These are phyloP conservation scores for Patella caerulea DNA, from an alignment of 2,888 invertebrate species.

Conservation along the genomic window DNA sequence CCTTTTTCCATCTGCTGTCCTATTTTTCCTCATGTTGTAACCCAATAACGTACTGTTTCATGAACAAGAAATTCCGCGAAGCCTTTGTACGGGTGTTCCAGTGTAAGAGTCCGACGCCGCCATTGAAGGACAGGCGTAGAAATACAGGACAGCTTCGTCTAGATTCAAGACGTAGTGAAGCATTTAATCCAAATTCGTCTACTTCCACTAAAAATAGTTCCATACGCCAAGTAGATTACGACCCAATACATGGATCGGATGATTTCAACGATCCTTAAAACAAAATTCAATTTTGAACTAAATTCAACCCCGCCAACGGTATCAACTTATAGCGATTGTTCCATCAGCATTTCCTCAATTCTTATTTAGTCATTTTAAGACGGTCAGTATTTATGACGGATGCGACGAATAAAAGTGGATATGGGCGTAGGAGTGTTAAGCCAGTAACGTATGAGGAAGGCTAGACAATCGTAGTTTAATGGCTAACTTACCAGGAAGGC, in stretches of 20 bases:
- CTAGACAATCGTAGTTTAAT: too few relatives aligned
- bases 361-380: too few relatives aligned
- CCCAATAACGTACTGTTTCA: conserved; percentile 91
- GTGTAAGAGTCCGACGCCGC: conserved; percentile 71
- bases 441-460: too few relatives aligned
- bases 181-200: conserved; percentile 26
- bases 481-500: too few relatives aligned
- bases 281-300: too few relatives aligned
- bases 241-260: conserved; percentile 17
- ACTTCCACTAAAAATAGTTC: conserved; percentile 25
- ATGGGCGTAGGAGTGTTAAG: too few relatives aligned
- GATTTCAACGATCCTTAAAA: conserved; percentile 6
- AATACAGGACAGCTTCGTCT: conserved; percentile 12
- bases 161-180: conserved; percentile 26
- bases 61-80: conserved; percentile 88
- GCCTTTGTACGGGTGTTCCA: conserved; percentile 84
- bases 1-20: conserved; percentile 82
- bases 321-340: too few relatives aligned
- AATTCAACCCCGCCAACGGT: too few relatives aligned
- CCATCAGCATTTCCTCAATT: too few relatives aligned
- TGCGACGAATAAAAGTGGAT: too few relatives aligned
- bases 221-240: conserved; percentile 23
- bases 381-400: too few relatives aligned
- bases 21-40: conserved; percentile 88
- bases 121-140: conserved; percentile 30